Conservation (phyloP, 2,113 vertebrate genomes). For the Sakesphorus luctuosus region DNA sequence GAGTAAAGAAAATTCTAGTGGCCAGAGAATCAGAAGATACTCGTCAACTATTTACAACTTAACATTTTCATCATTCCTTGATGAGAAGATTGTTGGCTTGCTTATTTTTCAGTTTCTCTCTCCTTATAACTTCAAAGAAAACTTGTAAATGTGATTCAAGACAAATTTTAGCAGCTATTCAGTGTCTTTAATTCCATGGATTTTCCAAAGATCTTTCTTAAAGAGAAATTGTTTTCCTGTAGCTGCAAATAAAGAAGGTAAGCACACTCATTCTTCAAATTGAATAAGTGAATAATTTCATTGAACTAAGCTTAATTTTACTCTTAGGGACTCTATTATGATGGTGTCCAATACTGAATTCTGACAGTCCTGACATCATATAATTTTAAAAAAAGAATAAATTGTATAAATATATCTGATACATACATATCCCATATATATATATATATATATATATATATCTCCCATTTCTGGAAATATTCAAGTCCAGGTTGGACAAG, state of each 20-base stretch:
- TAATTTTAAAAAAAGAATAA: neutral
- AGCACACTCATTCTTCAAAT: neutral
- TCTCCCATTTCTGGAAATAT: accelerated
- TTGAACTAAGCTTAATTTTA: neutral
- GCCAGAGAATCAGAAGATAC: neutral
- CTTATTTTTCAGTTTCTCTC: neutral
- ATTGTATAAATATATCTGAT: neutral
- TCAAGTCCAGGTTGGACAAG: neutral
- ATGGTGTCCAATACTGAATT: neutral
- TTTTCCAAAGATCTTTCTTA: neutral
- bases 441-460: accelerated
- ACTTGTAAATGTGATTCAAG: neutral
- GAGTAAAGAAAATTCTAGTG: neutral
- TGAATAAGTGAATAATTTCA: neutral
- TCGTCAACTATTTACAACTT: conserved; percentile 51
- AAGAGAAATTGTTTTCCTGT: neutral
- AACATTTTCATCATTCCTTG: conserved; percentile 51
- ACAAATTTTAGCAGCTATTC: neutral
- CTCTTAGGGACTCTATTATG: neutral
- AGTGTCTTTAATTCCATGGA: neutral
- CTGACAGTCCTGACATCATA: neutral
- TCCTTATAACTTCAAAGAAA: neutral
- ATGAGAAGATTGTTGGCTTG: conserved; percentile 1
- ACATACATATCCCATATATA: no score
- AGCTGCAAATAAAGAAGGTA: neutral